Evolutionary conservation across 2,888 invertebrate genomes (phyloP).

Genomic region (Eupithecia insigniata): DNA sequence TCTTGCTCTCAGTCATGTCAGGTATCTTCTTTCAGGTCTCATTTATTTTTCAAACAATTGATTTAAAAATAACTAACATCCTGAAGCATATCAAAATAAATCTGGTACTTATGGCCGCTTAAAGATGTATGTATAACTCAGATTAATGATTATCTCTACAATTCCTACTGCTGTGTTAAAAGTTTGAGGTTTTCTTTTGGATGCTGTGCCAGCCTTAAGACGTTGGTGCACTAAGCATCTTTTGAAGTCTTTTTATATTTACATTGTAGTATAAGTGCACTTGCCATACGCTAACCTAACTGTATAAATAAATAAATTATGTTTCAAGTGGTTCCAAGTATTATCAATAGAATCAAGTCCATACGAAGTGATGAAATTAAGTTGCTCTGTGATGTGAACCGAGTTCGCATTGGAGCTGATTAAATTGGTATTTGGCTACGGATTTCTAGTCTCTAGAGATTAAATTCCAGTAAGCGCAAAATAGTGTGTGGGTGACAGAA

Average conservation of each 20-base stretch:
- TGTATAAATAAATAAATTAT: too few species aligned
- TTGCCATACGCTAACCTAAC: too few species aligned
- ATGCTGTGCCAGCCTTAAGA: too few species aligned
- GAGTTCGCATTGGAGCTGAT: constrained; percentile 22
- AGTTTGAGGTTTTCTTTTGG: too few species aligned
- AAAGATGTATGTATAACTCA: neutral
- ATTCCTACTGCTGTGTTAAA: too few species aligned
- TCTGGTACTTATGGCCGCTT: neutral
- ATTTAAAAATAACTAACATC: neutral
- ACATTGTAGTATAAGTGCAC: too few species aligned
- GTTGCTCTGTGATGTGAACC: constrained; percentile 15
- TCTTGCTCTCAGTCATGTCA: neutral
- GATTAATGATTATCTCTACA: too few species aligned
- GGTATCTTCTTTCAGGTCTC: neutral
- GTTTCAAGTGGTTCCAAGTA: too few species aligned
- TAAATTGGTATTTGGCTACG: constrained; percentile 29
- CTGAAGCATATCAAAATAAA: neutral
- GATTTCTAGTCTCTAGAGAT: constrained; percentile 19
- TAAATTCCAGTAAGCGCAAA: constrained; percentile 26
- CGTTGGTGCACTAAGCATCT: too few species aligned
- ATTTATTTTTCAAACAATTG: neutral
- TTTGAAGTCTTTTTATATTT: too few species aligned
- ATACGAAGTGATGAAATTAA: constrained; percentile 17
- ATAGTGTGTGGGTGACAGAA: constrained; percentile 23
- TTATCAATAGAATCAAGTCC: constrained; percentile 8